Percentiles rank a stretch among this genome's conserved stretches.
Conservation (phyloP, 2,797 vertebrate genomes). For the Amazonetta brasiliensis region DNA sequence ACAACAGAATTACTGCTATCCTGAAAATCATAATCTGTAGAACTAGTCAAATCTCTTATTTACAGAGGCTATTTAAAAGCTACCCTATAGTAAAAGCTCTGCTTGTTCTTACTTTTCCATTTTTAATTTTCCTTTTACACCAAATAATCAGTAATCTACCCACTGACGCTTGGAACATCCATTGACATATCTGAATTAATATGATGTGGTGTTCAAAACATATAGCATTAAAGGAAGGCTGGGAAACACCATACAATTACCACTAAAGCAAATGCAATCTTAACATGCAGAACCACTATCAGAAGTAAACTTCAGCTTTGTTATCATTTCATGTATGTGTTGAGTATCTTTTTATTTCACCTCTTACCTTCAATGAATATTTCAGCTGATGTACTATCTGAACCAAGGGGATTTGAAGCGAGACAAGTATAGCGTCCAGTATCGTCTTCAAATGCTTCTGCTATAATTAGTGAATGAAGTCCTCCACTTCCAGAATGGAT, state of each 20-base stretch:
- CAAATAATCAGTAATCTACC: not conserved
- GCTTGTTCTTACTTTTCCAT: not conserved
- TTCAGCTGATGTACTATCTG: slow-evolving; percentile 95
- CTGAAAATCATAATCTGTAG: not conserved
- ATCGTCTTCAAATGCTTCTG: slow-evolving; percentile 98
- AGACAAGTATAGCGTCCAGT: slow-evolving; percentile 97
- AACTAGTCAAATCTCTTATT: not conserved
- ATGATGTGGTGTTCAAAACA: not conserved
- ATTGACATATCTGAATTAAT: not conserved
- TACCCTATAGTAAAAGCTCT: not conserved
- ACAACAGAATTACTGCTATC: not conserved
- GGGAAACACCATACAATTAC: not conserved
- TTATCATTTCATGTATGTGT: not conserved
- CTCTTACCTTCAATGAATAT: slow-evolving; percentile 95
- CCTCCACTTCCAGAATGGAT: slow-evolving; percentile 87
- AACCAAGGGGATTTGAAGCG: slow-evolving; percentile 92
- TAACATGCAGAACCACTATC: not conserved
- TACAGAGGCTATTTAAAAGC: not conserved
- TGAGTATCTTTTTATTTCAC: not conserved
- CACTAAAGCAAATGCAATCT: not conserved
- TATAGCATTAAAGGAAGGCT: not conserved
- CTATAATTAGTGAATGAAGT: slow-evolving; percentile 90
- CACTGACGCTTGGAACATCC: not conserved
- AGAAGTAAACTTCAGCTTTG: not conserved
- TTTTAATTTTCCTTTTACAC: not conserved